Evolutionary conservation across 2,797 vertebrate species (phyloP).

Genomic region (Adrianichthys oophorus): DNA sequence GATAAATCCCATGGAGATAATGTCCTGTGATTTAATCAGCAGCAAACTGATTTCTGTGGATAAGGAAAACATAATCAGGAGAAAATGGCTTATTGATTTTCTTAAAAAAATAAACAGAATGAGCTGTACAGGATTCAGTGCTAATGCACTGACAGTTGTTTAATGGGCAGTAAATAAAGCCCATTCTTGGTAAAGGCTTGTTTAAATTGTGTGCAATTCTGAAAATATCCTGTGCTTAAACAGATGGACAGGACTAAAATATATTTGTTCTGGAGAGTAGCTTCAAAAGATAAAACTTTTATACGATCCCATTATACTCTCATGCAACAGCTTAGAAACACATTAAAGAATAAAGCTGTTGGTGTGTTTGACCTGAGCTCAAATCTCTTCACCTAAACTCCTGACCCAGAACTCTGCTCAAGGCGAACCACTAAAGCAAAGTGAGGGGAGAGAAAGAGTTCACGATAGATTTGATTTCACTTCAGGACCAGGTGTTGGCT

Average conservation of each 20-base stretch:
- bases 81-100: slow-evolving; percentile 75
- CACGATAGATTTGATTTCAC: slow-evolving; percentile 80
- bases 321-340: slow-evolving; percentile 73
- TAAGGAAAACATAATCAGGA: slow-evolving; percentile 71
- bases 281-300: slow-evolving; percentile 5
- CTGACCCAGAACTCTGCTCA: slow-evolving; percentile 70
- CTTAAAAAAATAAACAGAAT: slow-evolving; percentile 31
- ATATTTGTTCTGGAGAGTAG: slow-evolving; percentile 1
- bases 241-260: slow-evolving; percentile 6
- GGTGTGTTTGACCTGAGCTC: slow-evolving; percentile 65
- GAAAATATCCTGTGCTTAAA: neutral
- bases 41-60: slow-evolving; percentile 62
- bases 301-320: slow-evolving; percentile 28
- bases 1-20: slow-evolving; percentile 74
- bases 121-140: slow-evolving; percentile 42
- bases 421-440: slow-evolving; percentile 57
- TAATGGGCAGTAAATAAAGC: slow-evolving; percentile 60
- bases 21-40: slow-evolving; percentile 74
- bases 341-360: slow-evolving; percentile 73
- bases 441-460: slow-evolving; percentile 74
- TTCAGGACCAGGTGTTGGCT: slow-evolving; percentile 75
- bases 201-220: slow-evolving; percentile 39
- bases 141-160: slow-evolving; percentile 63
- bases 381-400: slow-evolving; percentile 57
- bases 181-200: slow-evolving; percentile 32